These are phyloP conservation scores for Laticauda laticaudata DNA, from an alignment of 2,113 vertebrate species.

Conservation along the genomic window DNA sequence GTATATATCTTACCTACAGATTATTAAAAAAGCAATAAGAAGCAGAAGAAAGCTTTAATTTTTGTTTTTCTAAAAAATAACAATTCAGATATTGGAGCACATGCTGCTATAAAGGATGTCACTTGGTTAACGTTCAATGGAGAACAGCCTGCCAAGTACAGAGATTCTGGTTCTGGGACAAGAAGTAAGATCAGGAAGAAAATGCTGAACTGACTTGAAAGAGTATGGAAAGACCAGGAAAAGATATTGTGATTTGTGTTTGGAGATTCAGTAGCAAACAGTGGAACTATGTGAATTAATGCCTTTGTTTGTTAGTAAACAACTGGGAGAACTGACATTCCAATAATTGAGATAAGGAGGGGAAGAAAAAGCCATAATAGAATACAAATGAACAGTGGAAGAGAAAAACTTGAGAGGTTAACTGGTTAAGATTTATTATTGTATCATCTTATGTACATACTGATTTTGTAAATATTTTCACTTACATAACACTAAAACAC, in stretches of 20 bases:
- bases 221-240: not conserved
- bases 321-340: not conserved
- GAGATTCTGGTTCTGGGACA: not conserved
- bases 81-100: not conserved
- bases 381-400: not conserved
- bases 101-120: not conserved
- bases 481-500: not conserved
- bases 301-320: not conserved
- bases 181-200: not conserved
- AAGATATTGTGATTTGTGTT: not conserved
- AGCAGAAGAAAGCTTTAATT: not conserved
- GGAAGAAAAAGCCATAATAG: not conserved
- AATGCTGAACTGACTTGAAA: not conserved
- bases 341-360: not conserved
- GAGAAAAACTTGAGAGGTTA: not conserved
- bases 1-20: not conserved
- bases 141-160: not conserved
- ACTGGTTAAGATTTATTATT: not conserved
- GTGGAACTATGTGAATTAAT: not conserved
- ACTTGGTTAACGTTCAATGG: not conserved
- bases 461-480: not conserved
- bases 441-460: not conserved
- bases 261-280: not conserved
- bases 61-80: not conserved
- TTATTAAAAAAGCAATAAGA: not conserved